Base-by-base conservation (phyloP, 2,797 vertebrate genomes). In the Muraenolepis orangiensis region DNA sequence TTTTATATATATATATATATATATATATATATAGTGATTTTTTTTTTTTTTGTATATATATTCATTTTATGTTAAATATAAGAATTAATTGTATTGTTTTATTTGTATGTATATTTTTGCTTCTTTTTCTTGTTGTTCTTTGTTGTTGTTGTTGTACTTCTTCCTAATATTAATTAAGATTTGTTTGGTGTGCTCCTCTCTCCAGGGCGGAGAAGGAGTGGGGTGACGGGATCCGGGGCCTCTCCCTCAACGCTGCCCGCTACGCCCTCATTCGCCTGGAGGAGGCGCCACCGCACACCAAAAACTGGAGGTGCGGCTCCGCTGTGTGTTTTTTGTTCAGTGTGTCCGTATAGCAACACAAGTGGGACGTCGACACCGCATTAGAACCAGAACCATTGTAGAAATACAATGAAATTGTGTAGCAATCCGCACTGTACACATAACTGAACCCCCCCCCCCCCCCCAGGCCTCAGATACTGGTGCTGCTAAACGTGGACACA, bases 151-250 rank as follows among this genome's bases (percentile, higher is more conserved):
- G 10, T n/a, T 30, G 74, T 1, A 5, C 31, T 14, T 69, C 20
- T 73, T 64, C 71, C 0, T 20, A n/a, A n/a, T n/a, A n/a, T n/a
- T n/a, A n/a, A n/a, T n/a, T n/a, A n/a, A n/a, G n/a, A n/a, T n/a
- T n/a, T n/a, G n/a, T n/a, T n/a, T n/a, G n/a, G n/a, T n/a, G n/a
- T n/a, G n/a, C n/a, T n/a, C n/a, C n/a, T n/a, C 3, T 77, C 46
- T 20, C 2, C 88, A 98, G 97, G 85, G 97, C 97, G 0, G 97
- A 98, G 92, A 98, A 99, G 81, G 97, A 99, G 78, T 99, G 97
- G 97, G 97, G 97, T 0, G 97, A 99, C 3, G 97, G 97, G 32
- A 98, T 99, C 82, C 86, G 96, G 0, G 97, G 97, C 0, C 87
- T 99, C 70, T 98, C 97, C 0, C 93, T 98, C 7, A 99, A 98